A percentile compares a stretch with the other conserved stretches of the same genome.
Evolutionary conservation across 2,888 invertebrate genomes (phyloP).

Genomic region (Drosophila neoperkinsi): DNA sequence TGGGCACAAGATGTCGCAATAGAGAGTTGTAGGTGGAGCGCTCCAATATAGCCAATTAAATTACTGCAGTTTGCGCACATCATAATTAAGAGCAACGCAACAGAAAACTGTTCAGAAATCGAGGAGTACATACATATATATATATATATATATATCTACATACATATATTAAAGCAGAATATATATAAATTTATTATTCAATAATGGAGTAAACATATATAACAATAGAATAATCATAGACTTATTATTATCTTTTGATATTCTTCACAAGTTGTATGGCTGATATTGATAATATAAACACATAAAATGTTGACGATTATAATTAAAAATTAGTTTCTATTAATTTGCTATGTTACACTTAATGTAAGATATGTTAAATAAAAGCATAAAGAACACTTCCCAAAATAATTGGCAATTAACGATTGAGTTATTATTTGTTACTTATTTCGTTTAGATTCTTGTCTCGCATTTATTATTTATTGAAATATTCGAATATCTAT

Average conservation of each 20-base stretch:
- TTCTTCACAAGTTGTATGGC: no score
- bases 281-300: neutral
- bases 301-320: neutral
- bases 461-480: neutral
- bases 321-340: neutral
- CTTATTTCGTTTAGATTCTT: neutral
- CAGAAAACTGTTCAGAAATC: neutral
- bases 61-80: slow-evolving; percentile 25
- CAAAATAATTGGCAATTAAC: no score
- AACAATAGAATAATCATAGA: neutral
- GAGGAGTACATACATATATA: no score
- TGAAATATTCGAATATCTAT: neutral
- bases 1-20: slow-evolving; percentile 32
- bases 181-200: no score
- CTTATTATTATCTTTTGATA: neutral
- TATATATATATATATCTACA: no score
- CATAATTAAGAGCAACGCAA: neutral
- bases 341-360: neutral
- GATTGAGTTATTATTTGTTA: neutral
- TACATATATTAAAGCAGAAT: no score
- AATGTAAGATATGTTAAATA: neutral
- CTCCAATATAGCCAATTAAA: slow-evolving; percentile 60
- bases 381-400: neutral
- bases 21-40: slow-evolving; percentile 28
- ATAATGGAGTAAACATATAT: no score